A percentile compares a stretch with the other conserved stretches of the same genome.
These are phyloP conservation scores for Eulemur rufifrons DNA, from an alignment of 2,113 vertebrate species.

Conservation along the genomic window DNA sequence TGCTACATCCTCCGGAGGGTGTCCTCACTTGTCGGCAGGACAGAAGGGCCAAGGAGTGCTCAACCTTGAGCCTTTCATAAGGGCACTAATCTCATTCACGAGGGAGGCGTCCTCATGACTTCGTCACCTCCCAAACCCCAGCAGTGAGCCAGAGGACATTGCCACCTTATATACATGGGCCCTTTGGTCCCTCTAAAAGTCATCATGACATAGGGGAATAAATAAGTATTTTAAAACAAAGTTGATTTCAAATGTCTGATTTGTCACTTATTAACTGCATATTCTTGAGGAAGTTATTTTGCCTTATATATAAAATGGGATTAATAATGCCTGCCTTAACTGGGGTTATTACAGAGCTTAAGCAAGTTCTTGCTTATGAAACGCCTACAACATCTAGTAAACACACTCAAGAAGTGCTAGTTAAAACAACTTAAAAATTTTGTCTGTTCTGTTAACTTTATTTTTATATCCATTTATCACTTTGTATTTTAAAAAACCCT, in stretches of 20 bases:
- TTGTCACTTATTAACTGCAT: not conserved
- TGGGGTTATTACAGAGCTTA: not conserved
- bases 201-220: not conserved
- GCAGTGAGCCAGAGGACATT: not conserved
- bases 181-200: not conserved
- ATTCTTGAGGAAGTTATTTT: not conserved
- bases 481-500: not conserved
- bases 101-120: not conserved
- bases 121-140: not conserved
- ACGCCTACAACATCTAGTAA: not conserved
- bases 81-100: not conserved
- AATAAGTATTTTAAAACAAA: not conserved
- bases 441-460: constrained; percentile 1
- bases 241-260: not conserved
- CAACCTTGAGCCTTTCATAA: not conserved
- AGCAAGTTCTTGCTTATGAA: not conserved
- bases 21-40: not conserved
- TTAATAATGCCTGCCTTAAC: not conserved
- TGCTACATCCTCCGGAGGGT: not conserved
- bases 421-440: constrained; percentile 4
- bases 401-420: not conserved
- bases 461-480: constrained; percentile 27
- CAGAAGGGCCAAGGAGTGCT: not conserved
- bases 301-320: not conserved
- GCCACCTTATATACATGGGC: not conserved